Conservation (phyloP, 2,888 invertebrate species). For the Catocala sponsa region DNA sequence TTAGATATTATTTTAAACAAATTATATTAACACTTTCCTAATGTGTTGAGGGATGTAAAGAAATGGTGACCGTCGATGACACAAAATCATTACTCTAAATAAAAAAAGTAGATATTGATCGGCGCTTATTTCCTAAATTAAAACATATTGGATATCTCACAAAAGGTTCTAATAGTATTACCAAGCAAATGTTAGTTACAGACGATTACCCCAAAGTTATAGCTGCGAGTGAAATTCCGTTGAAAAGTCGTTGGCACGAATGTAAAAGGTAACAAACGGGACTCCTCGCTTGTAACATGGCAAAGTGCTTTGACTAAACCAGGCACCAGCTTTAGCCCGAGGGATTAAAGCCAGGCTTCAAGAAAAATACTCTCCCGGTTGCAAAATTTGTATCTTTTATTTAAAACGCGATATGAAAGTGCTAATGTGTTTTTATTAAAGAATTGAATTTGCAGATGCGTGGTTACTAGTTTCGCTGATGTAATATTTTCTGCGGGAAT, state of each 20-base stretch:
- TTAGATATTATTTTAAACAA: too few relatives aligned
- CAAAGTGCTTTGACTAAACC: conserved; percentile 51
- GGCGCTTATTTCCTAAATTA: too few relatives aligned
- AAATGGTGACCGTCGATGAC: too few relatives aligned
- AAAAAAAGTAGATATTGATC: too few relatives aligned
- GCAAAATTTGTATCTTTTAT: conserved; percentile 19
- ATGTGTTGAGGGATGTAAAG: too few relatives aligned
- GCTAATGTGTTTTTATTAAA: conserved; percentile 11
- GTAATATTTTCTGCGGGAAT: background rate
- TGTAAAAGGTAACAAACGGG: conserved; percentile 47
- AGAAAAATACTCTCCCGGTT: conserved; percentile 32
- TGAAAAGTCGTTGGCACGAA: conserved; percentile 47
- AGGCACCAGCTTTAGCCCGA: conserved; percentile 31
- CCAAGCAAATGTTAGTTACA: background rate
- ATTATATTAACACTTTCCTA: too few relatives aligned
- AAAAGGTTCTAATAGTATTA: too few relatives aligned
- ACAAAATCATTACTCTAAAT: too few relatives aligned
- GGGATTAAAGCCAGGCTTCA: conserved; percentile 34
- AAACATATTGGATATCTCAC: too few relatives aligned
- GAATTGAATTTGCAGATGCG: conserved; percentile 18
- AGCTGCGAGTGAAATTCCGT: conserved; percentile 40
- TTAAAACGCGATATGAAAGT: conserved; percentile 5
- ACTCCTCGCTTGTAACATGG: conserved; percentile 34
- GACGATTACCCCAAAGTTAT: conserved; percentile 32
- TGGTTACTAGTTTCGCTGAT: background rate